phyloP scores from a whole-genome alignment of 1,140 invertebrate species.

The Tetramorium alpestre region DNA sequence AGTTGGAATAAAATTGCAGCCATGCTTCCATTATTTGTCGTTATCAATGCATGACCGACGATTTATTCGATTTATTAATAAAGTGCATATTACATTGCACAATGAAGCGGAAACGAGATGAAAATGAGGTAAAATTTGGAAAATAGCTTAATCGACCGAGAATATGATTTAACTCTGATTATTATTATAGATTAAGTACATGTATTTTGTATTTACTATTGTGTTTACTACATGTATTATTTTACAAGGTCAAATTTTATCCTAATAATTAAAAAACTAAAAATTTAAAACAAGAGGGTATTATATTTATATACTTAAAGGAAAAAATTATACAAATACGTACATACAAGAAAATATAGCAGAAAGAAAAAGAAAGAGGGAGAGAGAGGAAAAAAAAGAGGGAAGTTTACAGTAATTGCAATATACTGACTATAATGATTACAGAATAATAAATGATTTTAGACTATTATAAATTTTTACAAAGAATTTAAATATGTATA shows the following conservation, averaged over 20 bases:
- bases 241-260: background rate
- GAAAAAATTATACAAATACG: background rate
- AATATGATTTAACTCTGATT: background rate
- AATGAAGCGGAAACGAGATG: background rate
- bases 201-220: background rate
- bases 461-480: background rate
- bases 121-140: background rate
- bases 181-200: background rate
- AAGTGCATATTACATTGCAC: slow-evolving; percentile 1
- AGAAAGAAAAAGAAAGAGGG: background rate
- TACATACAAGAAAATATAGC: background rate
- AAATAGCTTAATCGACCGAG: slow-evolving; percentile 5
- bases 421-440: no score
- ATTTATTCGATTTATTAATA: slow-evolving; percentile 18
- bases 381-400: background rate
- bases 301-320: background rate
- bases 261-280: background rate
- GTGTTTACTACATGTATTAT: background rate
- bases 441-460: background rate
- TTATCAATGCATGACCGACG: background rate
- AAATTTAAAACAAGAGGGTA: background rate
- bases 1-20: slow-evolving; percentile 6
- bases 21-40: slow-evolving; percentile 5
- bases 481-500: background rate
- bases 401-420: background rate